Evolutionary conservation across 2,888 invertebrate genomes (phyloP), one percentile per base, ranked within the genome.

Genomic region (Andricus curvator): DNA sequence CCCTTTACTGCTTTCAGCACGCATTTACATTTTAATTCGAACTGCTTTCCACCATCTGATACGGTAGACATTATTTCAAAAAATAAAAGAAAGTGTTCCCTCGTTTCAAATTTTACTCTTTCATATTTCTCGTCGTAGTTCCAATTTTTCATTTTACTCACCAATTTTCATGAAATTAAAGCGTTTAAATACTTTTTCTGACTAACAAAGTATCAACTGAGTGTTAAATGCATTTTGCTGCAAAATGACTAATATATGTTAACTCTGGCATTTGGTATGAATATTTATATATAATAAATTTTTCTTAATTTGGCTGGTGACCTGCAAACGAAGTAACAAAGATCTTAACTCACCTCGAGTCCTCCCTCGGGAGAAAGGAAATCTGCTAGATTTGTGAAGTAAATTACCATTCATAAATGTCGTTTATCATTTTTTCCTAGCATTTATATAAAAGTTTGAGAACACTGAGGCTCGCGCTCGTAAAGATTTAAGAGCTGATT

Each of bases 21-120:
- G 70, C 44, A 70, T 70, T 70, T 70, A 51, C 70, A 70, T 70
- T 70, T 70, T 70, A 70, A 51, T 70, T 70, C 48, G 51, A 70
- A 48, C 51, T 70, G 70, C 48, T 70, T 68, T 51, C 48, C 51
- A 29, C 70, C 70, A 51, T 70, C 70, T 51, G 48, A 70, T 70
- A 29, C 15, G 29, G 6, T 15, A 25, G 48, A 48, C 22, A 22
- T 44, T 25, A 44, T 68, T 44, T 68, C 44, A 68, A 68, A 48
- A 68, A 68, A 68, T 48, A 44, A 44, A 25, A 68, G 6, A 17
- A 20, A 65, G 17, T 20, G 11, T 37, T 67, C 22, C n/a, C n/a
- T 20, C 17, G 22, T 25, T 44, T 29, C 3, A 70, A 70, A 70
- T 70, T 70, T 15, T 13, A 48, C 15, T 48, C 48, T 48, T 15